A percentile compares a stretch with the other conserved stretches of the same genome.
phyloP scores from a whole-genome alignment of 2,888 invertebrate species.

The Chloromyia formosa region DNA sequence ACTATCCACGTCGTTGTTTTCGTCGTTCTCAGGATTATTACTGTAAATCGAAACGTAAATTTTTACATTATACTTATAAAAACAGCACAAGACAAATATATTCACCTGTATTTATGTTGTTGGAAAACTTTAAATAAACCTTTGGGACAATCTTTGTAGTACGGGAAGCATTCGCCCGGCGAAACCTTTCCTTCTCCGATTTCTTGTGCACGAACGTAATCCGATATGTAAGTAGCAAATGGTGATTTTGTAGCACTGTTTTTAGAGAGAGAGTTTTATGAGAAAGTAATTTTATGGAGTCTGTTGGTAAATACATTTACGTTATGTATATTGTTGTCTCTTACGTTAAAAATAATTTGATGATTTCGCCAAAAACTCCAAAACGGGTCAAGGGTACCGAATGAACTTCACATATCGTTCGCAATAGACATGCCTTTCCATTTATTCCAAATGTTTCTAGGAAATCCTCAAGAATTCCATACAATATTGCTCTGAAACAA shows the following conservation, averaged over 20 bases:
- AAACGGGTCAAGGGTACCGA: constrained; percentile 80
- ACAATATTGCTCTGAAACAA: constrained; percentile 73
- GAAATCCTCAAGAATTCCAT: constrained; percentile 81
- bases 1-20: constrained; percentile 14
- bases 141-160: constrained; percentile 82
- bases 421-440: constrained; percentile 81
- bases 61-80: no score
- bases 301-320: no score
- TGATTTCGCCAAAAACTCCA: constrained; percentile 83
- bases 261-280: no score
- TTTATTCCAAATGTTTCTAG: constrained; percentile 82
- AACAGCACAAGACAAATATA: neutral
- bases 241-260: constrained; percentile 83
- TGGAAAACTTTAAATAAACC: constrained; percentile 71
- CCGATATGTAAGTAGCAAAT: constrained; percentile 74
- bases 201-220: constrained; percentile 83
- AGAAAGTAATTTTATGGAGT: neutral
- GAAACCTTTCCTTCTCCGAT: constrained; percentile 72
- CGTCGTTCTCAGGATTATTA: neutral
- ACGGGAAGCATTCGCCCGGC: constrained; percentile 85
- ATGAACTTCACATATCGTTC: constrained; percentile 88
- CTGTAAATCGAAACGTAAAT: neutral
- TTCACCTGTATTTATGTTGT: constrained; percentile 57
- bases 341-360: constrained; percentile 85
- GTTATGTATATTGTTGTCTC: constrained; percentile 56